phyloP scores from a whole-genome alignment of 1,140 invertebrate species.

The Bombyx mori region ASM3026992v2 NC_085131.1:713501-714000 shows the following conservation, averaged over 20 bases:
- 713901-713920: constrained; percentile 96
- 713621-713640: too few species aligned
- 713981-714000: neutral
- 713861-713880: constrained; percentile 74
- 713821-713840: constrained; percentile 95
- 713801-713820: constrained; percentile 88
- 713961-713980: constrained; percentile 73
- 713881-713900: constrained; percentile 87
- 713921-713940: constrained; percentile 96
- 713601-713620: too few species aligned
- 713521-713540: too few species aligned
- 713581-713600: too few species aligned
- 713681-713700: too few species aligned
- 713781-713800: constrained; percentile 75
- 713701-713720: too few species aligned
- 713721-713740: neutral
- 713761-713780: constrained; percentile 13
- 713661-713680: too few species aligned
- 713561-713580: too few species aligned
- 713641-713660: too few species aligned
- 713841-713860: constrained; percentile 84
- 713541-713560: too few species aligned
- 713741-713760: constrained; percentile 3
- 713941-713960: constrained; percentile 95
- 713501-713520: too few species aligned